Base-by-base conservation (phyloP, 1,140 invertebrate species). In the Caligus rogercresseyi region DNA sequence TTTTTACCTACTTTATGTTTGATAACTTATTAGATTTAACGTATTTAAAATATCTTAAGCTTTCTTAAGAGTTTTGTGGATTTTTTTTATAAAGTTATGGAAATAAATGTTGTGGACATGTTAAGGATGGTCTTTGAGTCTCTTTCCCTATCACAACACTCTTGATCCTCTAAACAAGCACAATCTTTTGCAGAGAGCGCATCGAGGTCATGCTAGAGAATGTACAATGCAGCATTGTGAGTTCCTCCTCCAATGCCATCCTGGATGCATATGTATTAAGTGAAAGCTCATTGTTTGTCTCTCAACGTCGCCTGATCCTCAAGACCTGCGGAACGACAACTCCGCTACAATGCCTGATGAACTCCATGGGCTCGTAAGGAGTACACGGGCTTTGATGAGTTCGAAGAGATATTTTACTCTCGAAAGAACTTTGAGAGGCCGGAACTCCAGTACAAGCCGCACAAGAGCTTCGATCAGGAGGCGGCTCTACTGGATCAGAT, bases 271-370 rank as follows among this genome's bases (percentile, higher is more conserved):
- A 97, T 74, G 89, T 98, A 3, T 77, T 98, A 2, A 96, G 90
- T 25, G 65, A 67, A 20, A 66, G 51, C 21, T 67, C 26, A 24
- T 31, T 67, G 56, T 60, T 26, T 54, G 18, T 65, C n/a, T 51
- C 19, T 25, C 20, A 65, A 25, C 31, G 52, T 13, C 20, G 54
- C 14, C 87, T 95, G 74, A 98, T 99, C 68, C 76, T 99, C 69
- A 99, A 99, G 75, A 98, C 95, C 1, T 99, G 95, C 76, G 95
- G 95, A 16, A 93, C 87, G 0, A 99, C 94, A 16, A 96, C 91
- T 25, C 85, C 94, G n/a, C 78, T 99, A 54, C 79, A 87, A 64
- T 95, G 93, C 72, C 76, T 66, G 82, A 86, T 69, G 80, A 82
- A 1, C 77, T 98, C 63, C 76, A 98, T 61, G 73, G 86, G 61